Percentiles rank a stretch among this genome's conserved stretches.
These are phyloP conservation scores for Meiosimyza platycephala DNA, from an alignment of 2,888 invertebrate species.

Conservation along the genomic window DNA sequence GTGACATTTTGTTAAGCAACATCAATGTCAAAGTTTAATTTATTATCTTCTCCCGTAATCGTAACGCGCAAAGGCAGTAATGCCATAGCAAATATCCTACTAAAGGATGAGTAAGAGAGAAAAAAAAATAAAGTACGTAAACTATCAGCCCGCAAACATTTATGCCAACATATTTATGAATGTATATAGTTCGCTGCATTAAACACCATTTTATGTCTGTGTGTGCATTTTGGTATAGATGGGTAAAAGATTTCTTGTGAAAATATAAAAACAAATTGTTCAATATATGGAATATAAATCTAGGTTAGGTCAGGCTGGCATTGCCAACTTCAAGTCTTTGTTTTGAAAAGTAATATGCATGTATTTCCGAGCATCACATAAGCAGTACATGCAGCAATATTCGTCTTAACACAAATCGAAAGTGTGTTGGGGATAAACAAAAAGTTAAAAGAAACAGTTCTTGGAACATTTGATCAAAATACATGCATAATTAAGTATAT, in stretches of 20 bases:
- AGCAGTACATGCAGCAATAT: not conserved
- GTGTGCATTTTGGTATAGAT: not conserved
- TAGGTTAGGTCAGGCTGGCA: constrained; percentile 34
- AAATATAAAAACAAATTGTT: not conserved
- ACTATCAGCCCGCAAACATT: too few relatives aligned
- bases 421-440: constrained; percentile 6
- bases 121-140: too few relatives aligned
- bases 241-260: not conserved
- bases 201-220: not conserved
- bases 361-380: not conserved
- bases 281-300: constrained; percentile 19
- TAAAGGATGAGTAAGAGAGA: too few relatives aligned
- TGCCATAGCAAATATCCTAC: too few relatives aligned
- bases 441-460: not conserved
- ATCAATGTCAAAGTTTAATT: not conserved
- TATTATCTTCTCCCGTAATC: too few relatives aligned
- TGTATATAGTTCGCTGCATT: too few relatives aligned
- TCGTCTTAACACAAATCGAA: not conserved
- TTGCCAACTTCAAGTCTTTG: constrained; percentile 8
- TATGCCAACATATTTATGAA: too few relatives aligned
- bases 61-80: too few relatives aligned
- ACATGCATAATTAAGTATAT: too few relatives aligned
- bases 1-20: not conserved
- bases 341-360: constrained; percentile 15
- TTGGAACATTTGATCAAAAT: not conserved